Evolutionary conservation across 2,113 vertebrate species (phyloP).

Genomic region (Hoplias malabaricus): DNA sequence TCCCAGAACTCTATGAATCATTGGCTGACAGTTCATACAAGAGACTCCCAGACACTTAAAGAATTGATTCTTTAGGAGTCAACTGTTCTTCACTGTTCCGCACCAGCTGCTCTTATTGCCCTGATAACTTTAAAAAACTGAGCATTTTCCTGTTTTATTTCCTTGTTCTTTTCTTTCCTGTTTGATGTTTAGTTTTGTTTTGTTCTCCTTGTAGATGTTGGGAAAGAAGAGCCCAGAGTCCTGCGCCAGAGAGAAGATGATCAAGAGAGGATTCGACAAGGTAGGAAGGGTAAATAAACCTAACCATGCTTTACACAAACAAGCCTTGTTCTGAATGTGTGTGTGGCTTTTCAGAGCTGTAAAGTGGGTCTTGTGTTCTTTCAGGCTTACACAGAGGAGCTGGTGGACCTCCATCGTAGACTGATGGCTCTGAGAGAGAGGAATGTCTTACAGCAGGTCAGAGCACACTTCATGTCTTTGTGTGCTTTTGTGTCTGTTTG

Average conservation of each 20-base stretch:
- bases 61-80: too few relatives aligned
- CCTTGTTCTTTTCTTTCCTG: too few relatives aligned
- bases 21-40: too few relatives aligned
- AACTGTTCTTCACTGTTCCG: too few relatives aligned
- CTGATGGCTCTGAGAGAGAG: constrained; percentile 95
- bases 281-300: constrained; percentile 80
- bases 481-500: too few relatives aligned
- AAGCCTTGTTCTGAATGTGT: not conserved
- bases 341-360: not conserved
- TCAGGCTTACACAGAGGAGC: constrained; percentile 94
- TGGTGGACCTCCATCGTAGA: constrained; percentile 94
- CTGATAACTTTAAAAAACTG: too few relatives aligned
- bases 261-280: constrained; percentile 98
- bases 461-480: not conserved
- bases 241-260: constrained; percentile 89
- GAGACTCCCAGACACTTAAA: too few relatives aligned
- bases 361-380: constrained; percentile 10
- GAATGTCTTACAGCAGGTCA: constrained; percentile 93
- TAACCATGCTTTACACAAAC: not conserved
- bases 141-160: too few relatives aligned
- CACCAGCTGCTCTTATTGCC: too few relatives aligned
- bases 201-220: constrained; percentile 76
- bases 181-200: not conserved
- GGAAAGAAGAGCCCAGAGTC: constrained; percentile 93
- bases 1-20: too few relatives aligned